Evolutionary conservation across 2,113 vertebrate genomes (phyloP).

Genomic region (Maccullochella peelii): DNA sequence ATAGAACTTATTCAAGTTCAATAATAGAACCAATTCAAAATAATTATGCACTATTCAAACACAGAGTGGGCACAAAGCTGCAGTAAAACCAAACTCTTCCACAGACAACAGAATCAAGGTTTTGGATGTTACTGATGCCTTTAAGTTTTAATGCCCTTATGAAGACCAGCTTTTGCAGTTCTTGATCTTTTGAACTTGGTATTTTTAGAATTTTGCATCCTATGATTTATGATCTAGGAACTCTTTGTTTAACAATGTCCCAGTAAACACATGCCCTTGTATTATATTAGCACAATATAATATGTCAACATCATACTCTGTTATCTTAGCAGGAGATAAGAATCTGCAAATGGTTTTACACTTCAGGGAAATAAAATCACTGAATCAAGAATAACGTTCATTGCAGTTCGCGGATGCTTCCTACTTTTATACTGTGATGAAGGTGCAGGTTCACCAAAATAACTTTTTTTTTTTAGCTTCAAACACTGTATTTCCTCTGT

Average conservation of each 20-base stretch:
- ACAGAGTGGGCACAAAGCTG: background rate
- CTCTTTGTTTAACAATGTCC: background rate
- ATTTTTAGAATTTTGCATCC: background rate
- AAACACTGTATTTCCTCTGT: background rate
- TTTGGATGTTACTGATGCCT: background rate
- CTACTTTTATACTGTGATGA: background rate
- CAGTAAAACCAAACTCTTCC: conserved; percentile 3
- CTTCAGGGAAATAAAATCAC: background rate
- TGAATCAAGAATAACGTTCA: background rate
- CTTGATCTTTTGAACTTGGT: background rate
- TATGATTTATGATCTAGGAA: no score
- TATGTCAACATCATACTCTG: background rate
- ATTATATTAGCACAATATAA: background rate
- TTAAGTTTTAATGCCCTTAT: background rate
- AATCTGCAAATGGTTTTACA: background rate
- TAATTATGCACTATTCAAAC: conserved; percentile 17
- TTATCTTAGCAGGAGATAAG: background rate
- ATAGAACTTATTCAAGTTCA: no score
- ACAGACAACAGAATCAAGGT: background rate
- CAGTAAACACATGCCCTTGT: background rate
- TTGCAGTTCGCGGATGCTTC: background rate
- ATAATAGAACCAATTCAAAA: conserved; percentile 32
- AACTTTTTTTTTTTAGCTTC: background rate
- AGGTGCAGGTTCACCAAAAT: conserved; percentile 17
- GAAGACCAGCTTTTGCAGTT: background rate